Conservation (phyloP, 2,113 vertebrate species). For the Argyrosomus japonicus region DNA sequence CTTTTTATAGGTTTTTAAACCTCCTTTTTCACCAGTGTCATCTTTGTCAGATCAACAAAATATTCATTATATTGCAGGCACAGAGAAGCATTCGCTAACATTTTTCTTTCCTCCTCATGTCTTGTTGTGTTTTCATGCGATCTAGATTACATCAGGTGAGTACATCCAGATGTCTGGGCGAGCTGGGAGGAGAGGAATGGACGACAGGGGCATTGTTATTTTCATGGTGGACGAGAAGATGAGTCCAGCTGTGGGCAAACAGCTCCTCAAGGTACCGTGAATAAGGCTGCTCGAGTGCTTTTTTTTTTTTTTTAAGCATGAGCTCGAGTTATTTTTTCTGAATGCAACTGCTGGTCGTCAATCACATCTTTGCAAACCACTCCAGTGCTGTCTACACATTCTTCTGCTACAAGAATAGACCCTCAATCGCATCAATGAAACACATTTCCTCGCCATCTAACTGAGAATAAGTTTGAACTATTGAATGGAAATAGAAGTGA, state of each 20-base stretch:
- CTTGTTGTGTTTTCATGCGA: slow-evolving; percentile 26
- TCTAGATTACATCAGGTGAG: slow-evolving; percentile 96
- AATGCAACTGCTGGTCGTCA: neutral
- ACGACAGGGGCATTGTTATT: slow-evolving; percentile 98
- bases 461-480: neutral
- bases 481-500: slow-evolving; percentile 23
- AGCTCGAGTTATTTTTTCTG: neutral
- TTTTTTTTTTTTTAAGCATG: neutral
- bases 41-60: neutral
- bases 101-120: neutral
- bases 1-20: neutral
- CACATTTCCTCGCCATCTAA: neutral
- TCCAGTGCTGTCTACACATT: neutral
- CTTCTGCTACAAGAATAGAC: neutral
- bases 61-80: neutral
- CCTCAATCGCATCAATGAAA: neutral
- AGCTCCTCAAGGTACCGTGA: slow-evolving; percentile 92
- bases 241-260: slow-evolving; percentile 96
- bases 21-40: neutral
- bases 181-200: slow-evolving; percentile 97
- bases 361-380: neutral
- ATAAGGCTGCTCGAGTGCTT: neutral
- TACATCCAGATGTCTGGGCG: slow-evolving; percentile 99
- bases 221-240: slow-evolving; percentile 99
- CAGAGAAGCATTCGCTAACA: neutral